Conservation (phyloP, 2,888 invertebrate species). For the Hyalella azteca region DNA sequence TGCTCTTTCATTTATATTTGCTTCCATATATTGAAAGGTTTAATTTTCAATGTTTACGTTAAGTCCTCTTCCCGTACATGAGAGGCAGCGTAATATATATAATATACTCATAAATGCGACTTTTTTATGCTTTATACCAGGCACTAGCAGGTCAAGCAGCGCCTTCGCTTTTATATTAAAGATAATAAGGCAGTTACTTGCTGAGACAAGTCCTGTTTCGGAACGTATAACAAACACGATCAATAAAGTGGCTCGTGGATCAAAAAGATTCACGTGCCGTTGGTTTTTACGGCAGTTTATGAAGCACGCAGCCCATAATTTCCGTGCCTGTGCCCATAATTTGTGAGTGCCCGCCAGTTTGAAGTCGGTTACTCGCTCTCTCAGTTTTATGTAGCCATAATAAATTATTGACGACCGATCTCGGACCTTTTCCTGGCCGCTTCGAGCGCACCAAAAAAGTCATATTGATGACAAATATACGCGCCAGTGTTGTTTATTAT, state of each 20-base stretch:
- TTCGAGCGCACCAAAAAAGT: background rate
- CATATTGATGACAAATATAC: background rate
- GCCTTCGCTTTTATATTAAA: too few species aligned
- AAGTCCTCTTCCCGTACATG: too few species aligned
- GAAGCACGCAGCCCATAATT: background rate
- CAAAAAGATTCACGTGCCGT: background rate
- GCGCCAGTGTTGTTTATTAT: background rate
- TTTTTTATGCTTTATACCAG: too few species aligned
- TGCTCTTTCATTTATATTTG: too few species aligned
- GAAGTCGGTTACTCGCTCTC: background rate
- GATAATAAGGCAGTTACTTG: too few species aligned
- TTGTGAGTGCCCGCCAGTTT: background rate
- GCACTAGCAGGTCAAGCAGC: too few species aligned
- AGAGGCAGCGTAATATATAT: too few species aligned
- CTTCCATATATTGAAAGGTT: too few species aligned
- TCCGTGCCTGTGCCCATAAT: background rate
- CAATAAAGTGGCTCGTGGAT: background rate
- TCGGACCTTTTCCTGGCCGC: background rate
- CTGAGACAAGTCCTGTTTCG: too few species aligned
- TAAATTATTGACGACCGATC: background rate
- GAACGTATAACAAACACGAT: too few species aligned
- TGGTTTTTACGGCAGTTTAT: background rate
- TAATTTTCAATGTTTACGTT: too few species aligned
- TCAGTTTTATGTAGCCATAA: background rate
- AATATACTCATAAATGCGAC: too few species aligned